Evolutionary conservation across 2,797 vertebrate species (phyloP).

Genomic region (Acrocephalus scirpaceus): DNA sequence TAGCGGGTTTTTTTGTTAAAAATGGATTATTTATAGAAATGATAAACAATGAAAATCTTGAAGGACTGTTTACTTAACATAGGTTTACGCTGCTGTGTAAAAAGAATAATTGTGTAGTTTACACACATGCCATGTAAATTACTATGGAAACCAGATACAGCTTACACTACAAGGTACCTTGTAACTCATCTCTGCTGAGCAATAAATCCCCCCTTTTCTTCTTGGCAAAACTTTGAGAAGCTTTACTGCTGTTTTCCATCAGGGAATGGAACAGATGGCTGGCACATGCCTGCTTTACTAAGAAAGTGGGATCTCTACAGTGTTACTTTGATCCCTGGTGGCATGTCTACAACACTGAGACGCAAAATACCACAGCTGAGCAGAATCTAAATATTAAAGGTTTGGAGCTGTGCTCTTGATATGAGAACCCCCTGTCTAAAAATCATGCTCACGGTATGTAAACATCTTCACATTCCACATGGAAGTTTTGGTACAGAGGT

Average conservation of each 20-base stretch:
- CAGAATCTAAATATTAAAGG: constrained; percentile 81
- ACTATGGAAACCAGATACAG: constrained; percentile 79
- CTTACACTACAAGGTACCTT: constrained; percentile 81
- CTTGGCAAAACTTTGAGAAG: constrained; percentile 82
- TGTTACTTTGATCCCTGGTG: constrained; percentile 85
- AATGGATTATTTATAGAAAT: constrained; percentile 29
- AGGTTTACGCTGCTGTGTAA: constrained; percentile 43
- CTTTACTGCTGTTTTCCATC: constrained; percentile 86
- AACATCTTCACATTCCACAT: constrained; percentile 72
- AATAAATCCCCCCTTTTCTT: constrained; percentile 76
- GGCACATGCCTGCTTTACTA: constrained; percentile 84
- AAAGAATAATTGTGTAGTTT: constrained; percentile 68
- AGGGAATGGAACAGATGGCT: constrained; percentile 87
- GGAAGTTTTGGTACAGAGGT: constrained; percentile 61
- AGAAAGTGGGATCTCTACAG: constrained; percentile 80
- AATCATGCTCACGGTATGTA: constrained; percentile 65
- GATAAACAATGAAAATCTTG: constrained; percentile 15
- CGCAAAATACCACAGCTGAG: constrained; percentile 84
- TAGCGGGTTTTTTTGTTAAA: background rate
- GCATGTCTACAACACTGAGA: constrained; percentile 83
- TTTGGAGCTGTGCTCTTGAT: constrained; percentile 72
- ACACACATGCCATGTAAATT: constrained; percentile 73
- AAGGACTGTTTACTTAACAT: constrained; percentile 25
- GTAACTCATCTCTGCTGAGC: constrained; percentile 81
- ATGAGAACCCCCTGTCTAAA: constrained; percentile 65